Evolutionary conservation across 2,113 vertebrate species (phyloP), one percentile per base, ranked within the genome.

Genomic region (Peromyscus maniculatus): DNA sequence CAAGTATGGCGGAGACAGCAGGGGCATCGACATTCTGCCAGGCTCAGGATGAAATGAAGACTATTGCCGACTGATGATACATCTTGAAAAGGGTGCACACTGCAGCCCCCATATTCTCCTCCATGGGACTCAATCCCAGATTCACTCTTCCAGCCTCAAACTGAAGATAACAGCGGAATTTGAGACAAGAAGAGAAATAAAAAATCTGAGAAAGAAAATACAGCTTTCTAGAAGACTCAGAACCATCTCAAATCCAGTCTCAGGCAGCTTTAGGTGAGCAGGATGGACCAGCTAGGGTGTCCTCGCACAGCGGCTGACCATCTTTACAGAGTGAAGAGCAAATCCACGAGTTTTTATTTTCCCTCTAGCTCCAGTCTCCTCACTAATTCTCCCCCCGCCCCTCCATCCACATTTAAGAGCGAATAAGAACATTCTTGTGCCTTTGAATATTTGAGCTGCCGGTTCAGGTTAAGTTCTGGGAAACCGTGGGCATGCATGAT

Each of bases 401-500:
- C 57, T 16, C 77, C 3, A 2, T 69, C 55, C 62, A 59, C 66
- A n/a, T 74, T 91, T 80, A 93, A 97, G 96, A 83, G 66, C 72
- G 87, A 96, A 93, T 43, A 69, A 59, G 89, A 95, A 22, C 39
- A 33, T 71, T 88, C n/a, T 87, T 80, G 69, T 84, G 87, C 69
- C 87, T 89, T 24, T 31, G 75, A 79, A 64, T 64, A 39, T 89
- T 71, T 82, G 84, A 91, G 71, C 24, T 86, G 43, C 80, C 0
- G 2, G 46, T 49, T 15, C 21, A 39, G 95, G 87, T 97, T 80
- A 94, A 15, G 0, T 80, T 95, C 89, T 13, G 49, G 90, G 66
- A 71, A 89, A 75, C 46, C 2, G 1, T 66, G 64, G 43, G 75
- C 52, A 2, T 26, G 90, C 79, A 91, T 80, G 84, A 74, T 84